A percentile compares a stretch with the other conserved stretches of the same genome.
phyloP scores from a whole-genome alignment of 2,888 invertebrate species.

The Plebejus anna region DNA sequence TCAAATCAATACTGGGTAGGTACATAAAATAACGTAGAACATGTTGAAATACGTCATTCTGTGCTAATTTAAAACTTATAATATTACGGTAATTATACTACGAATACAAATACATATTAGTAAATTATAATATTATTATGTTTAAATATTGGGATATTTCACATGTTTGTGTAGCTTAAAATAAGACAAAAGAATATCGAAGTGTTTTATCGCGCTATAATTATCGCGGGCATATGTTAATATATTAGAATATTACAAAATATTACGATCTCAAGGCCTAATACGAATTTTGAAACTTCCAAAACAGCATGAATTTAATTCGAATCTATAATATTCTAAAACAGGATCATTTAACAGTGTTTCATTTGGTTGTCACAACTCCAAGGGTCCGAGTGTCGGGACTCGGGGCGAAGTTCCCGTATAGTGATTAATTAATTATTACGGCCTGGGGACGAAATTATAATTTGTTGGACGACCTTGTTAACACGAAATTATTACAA shows the following conservation, averaged over 20 bases:
- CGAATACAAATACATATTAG: no score
- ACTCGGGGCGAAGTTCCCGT: not conserved
- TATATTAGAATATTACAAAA: no score
- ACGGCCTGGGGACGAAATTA: slow-evolving; percentile 19
- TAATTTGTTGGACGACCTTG: slow-evolving; percentile 20
- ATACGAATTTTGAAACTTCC: no score
- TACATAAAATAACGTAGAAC: not conserved
- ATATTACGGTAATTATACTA: no score
- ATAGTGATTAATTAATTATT: slow-evolving; percentile 27
- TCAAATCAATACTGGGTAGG: not conserved
- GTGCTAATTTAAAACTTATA: no score
- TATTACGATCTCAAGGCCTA: no score
- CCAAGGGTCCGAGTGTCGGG: not conserved
- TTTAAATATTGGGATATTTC: no score
- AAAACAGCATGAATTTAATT: not conserved
- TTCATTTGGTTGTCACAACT: not conserved
- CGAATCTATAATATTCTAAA: not conserved
- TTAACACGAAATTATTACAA: slow-evolving; percentile 19
- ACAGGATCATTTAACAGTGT: not conserved
- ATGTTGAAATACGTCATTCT: not conserved
- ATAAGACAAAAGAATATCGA: no score
- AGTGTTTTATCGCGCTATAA: no score
- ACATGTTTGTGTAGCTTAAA: no score
- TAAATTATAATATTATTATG: no score
- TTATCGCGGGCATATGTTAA: no score